These are phyloP conservation scores for Calonectris borealis DNA, from an alignment of 2,113 vertebrate species.

Conservation along the genomic window DNA sequence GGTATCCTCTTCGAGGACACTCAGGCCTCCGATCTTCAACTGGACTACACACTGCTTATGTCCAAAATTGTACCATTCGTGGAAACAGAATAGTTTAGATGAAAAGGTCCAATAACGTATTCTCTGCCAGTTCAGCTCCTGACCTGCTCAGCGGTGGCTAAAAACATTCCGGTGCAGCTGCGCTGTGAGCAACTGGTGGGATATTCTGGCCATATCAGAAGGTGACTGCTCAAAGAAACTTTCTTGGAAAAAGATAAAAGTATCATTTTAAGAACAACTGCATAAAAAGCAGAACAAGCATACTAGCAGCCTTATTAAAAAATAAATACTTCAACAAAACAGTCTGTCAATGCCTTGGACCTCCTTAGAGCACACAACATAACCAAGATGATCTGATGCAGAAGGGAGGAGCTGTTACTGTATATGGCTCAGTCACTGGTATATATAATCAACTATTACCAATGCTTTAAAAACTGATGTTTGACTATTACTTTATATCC, in stretches of 20 bases:
- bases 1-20: not conserved
- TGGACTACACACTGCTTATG: not conserved
- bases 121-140: not conserved
- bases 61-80: not conserved
- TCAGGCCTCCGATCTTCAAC: not conserved
- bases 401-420: not conserved
- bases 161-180: not conserved
- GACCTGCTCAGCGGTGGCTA: not conserved
- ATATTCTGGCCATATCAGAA: not conserved
- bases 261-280: not conserved
- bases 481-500: not conserved
- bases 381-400: not conserved
- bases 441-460: not conserved
- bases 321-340: not conserved
- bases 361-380: not conserved
- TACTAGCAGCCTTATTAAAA: not conserved
- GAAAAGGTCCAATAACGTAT: not conserved
- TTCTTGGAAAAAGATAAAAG: not conserved
- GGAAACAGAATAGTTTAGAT: not conserved
- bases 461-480: not conserved
- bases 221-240: not conserved
- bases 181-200: not conserved
- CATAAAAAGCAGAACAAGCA: not conserved
- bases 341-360: not conserved
- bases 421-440: not conserved